phyloP scores from a whole-genome alignment of 2,888 invertebrate genomes.

The Rutpela maculata region DNA sequence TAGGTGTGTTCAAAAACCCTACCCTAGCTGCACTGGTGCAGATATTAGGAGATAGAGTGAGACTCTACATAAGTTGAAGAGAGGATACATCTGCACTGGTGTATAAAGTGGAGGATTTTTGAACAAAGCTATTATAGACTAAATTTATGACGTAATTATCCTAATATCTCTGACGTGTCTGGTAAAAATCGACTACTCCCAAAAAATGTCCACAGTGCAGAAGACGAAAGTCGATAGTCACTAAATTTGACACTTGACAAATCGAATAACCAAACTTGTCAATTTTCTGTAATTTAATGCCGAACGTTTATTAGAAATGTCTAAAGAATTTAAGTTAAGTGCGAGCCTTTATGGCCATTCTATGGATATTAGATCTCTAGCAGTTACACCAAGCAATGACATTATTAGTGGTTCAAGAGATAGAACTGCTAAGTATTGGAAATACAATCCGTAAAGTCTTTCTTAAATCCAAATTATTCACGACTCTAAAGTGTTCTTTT shows the following conservation, averaged over 20 bases:
- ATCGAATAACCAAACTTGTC: conserved; percentile 13
- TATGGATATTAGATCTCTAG: conserved; percentile 89
- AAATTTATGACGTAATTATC: no score
- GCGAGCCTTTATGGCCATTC: conserved; percentile 87
- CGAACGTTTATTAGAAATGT: conserved; percentile 55
- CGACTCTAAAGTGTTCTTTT: not conserved
- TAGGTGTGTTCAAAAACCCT: no score
- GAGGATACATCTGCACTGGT: no score
- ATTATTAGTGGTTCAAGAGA: conserved; percentile 94
- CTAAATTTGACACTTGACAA: conserved; percentile 26
- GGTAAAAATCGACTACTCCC: not conserved
- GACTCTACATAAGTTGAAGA: no score
- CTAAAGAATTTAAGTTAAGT: conserved; percentile 84
- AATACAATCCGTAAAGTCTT: conserved; percentile 80
- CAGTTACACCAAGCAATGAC: conserved; percentile 80
- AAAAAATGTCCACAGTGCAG: not conserved
- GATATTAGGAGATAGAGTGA: no score
- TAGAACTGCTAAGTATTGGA: conserved; percentile 91
- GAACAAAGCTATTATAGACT: no score
- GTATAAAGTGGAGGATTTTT: no score
- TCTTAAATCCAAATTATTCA: conserved; percentile 11
- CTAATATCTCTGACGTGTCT: no score
- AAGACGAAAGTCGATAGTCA: conserved; percentile 1
- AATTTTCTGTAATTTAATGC: not conserved
- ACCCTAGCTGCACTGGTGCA: no score